Percentiles rank a stretch among this genome's conserved stretches.
Conservation (phyloP, 1,140 invertebrate genomes). For the Scaptomyza graminum region DNA sequence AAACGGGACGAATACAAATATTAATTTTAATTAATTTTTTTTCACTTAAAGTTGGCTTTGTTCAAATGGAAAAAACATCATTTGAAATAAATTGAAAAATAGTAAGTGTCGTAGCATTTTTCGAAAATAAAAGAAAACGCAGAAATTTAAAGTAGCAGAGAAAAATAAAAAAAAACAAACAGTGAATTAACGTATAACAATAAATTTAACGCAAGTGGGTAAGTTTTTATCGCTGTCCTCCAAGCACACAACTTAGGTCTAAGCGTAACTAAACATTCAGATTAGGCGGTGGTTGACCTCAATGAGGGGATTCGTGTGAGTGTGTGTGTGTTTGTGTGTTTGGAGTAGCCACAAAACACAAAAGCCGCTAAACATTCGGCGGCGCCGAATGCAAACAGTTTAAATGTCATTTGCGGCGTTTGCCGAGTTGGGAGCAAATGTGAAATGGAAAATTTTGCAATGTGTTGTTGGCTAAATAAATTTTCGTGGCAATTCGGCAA, state of each 20-base stretch:
- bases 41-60: background rate
- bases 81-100: background rate
- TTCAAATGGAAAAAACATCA: background rate
- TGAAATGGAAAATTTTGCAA: conserved; percentile 22
- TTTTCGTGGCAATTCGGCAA: conserved; percentile 59
- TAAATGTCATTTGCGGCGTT: conserved; percentile 56
- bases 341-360: conserved; percentile 47
- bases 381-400: conserved; percentile 63
- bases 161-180: too few species aligned
- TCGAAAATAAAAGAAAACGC: too few species aligned
- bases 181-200: too few species aligned
- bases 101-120: too few species aligned
- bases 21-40: too few species aligned
- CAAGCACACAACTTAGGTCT: conserved; percentile 1
- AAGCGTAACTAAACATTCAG: conserved; percentile 75
- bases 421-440: conserved; percentile 6
- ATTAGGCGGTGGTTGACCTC: conserved; percentile 46
- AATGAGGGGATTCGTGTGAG: background rate
- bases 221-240: background rate
- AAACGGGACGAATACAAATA: too few species aligned
- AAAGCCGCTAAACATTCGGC: conserved; percentile 66
- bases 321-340: background rate
- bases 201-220: background rate
- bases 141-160: background rate
- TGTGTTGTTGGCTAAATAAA: conserved; percentile 62